phyloP scores from a whole-genome alignment of 2,888 invertebrate species.

The Lasioglossum oenotherae region DNA sequence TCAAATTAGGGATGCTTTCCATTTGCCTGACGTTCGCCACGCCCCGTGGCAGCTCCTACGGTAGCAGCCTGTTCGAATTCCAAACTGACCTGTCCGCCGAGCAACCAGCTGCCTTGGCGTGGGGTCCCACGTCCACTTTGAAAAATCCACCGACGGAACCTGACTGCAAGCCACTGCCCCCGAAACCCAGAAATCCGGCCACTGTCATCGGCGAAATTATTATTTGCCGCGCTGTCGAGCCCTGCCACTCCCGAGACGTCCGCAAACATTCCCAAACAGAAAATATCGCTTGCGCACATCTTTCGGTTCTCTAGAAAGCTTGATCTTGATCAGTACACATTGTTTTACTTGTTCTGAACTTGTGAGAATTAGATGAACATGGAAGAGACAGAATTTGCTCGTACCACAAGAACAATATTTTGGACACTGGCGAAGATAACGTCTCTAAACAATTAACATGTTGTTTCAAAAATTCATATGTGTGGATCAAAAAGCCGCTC shows the following conservation, averaged over 20 bases:
- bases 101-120: constrained; percentile 60
- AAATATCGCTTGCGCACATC: neutral
- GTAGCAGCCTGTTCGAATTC: constrained; percentile 77
- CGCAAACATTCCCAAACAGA: fast-evolving
- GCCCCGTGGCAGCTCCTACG: constrained; percentile 82
- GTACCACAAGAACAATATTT: neutral
- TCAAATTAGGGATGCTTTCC: constrained; percentile 84
- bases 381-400: no score
- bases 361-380: no score
- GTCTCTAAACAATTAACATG: neutral
- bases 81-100: constrained; percentile 75
- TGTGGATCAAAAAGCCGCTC: neutral
- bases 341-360: neutral
- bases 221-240: neutral
- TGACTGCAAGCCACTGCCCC: neutral
- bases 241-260: neutral
- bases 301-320: neutral
- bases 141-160: constrained; percentile 40
- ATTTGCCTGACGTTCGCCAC: constrained; percentile 83
- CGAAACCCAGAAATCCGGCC: neutral
- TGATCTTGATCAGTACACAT: neutral
- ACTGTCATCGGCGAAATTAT: neutral
- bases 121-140: constrained; percentile 50
- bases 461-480: neutral
- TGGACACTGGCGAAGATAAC: no score